Conservation (phyloP, 53 echinoderm and acorn worm genomes). For the Luidia sarsii region DNA sequence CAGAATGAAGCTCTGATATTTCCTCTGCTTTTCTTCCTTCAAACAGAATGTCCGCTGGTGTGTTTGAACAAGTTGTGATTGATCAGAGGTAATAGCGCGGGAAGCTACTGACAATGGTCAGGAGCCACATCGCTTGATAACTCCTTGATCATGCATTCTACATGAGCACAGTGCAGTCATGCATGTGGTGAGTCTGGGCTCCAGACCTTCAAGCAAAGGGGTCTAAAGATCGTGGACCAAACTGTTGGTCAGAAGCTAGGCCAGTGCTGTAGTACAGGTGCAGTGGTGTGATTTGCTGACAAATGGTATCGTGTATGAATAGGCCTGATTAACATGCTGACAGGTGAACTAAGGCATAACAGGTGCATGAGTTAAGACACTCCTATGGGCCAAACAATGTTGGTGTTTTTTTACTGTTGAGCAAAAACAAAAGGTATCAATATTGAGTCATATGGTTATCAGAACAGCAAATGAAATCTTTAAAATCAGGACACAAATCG, state of each 20-base stretch:
- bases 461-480: no score
- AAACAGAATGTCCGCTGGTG: constrained; percentile 95
- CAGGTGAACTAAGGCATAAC: background rate
- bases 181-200: constrained; percentile 7
- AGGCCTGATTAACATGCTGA: background rate
- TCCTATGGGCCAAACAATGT: no score
- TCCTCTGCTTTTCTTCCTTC: background rate
- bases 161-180: background rate
- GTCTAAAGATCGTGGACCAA: background rate
- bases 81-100: constrained; percentile 81
- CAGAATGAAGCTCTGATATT: no score
- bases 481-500: no score
- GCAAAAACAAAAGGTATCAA: no score
- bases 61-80: constrained; percentile 95
- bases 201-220: background rate
- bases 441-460: no score
- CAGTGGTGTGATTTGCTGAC: background rate
- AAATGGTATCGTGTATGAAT: background rate
- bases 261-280: background rate
- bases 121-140: background rate
- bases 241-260: background rate
- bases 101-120: background rate
- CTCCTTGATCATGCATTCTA: background rate
- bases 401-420: no score
- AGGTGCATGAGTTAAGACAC: background rate